phyloP scores from a whole-genome alignment of 2,888 invertebrate genomes.

The Hofmannophila pseudospretella region DNA sequence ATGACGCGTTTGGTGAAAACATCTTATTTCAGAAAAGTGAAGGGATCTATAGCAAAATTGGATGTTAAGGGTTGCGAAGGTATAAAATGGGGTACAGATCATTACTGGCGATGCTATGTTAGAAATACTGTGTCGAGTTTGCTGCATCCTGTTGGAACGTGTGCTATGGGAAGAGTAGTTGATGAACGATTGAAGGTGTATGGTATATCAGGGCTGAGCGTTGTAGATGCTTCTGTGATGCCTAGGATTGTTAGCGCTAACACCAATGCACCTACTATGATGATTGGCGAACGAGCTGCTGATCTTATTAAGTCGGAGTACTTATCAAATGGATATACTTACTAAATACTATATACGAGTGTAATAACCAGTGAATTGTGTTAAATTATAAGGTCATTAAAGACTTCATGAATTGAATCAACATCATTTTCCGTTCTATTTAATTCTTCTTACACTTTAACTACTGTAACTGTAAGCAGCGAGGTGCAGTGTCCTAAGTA shows the following conservation, averaged over 20 bases:
- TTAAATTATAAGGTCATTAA: no score
- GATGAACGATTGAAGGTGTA: constrained; percentile 50
- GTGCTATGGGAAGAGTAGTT: constrained; percentile 63
- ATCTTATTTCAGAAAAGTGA: constrained; percentile 15
- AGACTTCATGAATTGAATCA: no score
- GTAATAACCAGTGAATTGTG: no score
- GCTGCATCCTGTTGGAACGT: constrained; percentile 77
- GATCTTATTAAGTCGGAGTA: constrained; percentile 58
- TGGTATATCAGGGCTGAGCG: constrained; percentile 41
- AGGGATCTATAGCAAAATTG: constrained; percentile 13
- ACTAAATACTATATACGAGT: no score
- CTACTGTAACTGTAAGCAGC: no score
- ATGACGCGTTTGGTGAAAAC: constrained; percentile 14
- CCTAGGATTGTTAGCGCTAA: constrained; percentile 57
- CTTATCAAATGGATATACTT: not conserved
- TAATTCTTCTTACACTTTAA: no score
- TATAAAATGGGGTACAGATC: constrained; percentile 66
- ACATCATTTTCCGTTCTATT: no score
- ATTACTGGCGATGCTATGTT: constrained; percentile 81
- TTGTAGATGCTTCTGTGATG: constrained; percentile 62
- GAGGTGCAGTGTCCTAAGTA: no score
- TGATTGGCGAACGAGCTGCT: constrained; percentile 64
- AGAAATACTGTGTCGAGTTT: constrained; percentile 75
- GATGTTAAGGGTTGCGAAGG: constrained; percentile 62
- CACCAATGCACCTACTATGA: constrained; percentile 58